Evolutionary conservation across 1,140 invertebrate species (phyloP).

Genomic region (Lepidurus arcticus): DNA sequence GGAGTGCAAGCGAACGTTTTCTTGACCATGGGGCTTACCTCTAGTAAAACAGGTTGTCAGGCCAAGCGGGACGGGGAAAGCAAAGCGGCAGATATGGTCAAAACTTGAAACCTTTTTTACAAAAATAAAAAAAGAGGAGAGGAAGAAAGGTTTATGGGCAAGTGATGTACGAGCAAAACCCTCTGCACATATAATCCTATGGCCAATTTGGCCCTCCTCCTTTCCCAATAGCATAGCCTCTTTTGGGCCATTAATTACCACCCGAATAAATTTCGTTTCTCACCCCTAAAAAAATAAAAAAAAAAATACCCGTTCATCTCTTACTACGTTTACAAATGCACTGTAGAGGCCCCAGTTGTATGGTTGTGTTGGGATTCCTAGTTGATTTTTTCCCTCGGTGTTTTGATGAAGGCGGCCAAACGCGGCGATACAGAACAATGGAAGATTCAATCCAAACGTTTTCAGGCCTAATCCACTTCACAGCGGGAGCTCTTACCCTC

Average conservation of each 20-base stretch:
- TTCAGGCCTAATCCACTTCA: slow-evolving; percentile 10
- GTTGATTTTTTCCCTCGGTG: too few relatives aligned
- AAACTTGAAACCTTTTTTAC: neutral
- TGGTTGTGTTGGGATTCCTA: too few relatives aligned
- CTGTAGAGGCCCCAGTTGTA: too few relatives aligned
- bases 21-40: neutral
- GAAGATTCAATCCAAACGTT: slow-evolving; percentile 3
- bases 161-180: slow-evolving; percentile 9
- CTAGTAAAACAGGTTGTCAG: slow-evolving; percentile 11
- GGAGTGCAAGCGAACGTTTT: neutral
- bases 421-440: neutral
- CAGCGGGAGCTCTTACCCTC: neutral
- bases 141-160: neutral
- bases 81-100: too few relatives aligned
- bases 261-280: too few relatives aligned
- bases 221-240: neutral
- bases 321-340: too few relatives aligned
- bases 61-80: too few relatives aligned
- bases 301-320: too few relatives aligned
- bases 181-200: neutral
- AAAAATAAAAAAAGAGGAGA: neutral
- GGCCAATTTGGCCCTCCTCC: neutral
- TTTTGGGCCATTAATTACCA: too few relatives aligned
- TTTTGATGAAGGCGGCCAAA: too few relatives aligned
- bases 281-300: too few relatives aligned